These are phyloP conservation scores for Elachura formosa DNA, from an alignment of 2,113 vertebrate species.

Conservation along the genomic window DNA sequence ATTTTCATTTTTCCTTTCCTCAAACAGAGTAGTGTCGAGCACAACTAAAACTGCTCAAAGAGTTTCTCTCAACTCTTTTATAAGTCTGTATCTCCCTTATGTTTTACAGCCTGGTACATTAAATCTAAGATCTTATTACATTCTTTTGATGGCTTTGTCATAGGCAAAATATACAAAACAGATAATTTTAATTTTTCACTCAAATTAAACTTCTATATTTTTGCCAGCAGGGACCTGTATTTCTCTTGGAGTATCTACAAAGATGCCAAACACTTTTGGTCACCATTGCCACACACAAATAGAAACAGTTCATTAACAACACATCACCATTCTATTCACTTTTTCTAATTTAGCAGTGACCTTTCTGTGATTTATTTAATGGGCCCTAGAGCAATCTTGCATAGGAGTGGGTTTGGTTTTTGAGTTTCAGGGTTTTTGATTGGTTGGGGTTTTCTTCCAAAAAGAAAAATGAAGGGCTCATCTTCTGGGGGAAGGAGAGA, in stretches of 20 bases:
- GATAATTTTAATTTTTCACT: neutral
- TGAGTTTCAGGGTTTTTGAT: neutral
- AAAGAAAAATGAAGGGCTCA: neutral
- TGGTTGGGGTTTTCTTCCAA: accelerated
- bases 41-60: neutral
- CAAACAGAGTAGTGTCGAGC: neutral
- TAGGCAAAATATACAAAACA: neutral
- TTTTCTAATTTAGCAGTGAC: neutral
- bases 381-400: neutral
- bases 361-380: neutral
- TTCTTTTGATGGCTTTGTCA: neutral
- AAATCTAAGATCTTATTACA: neutral
- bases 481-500: neutral
- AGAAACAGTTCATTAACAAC: neutral
- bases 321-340: neutral
- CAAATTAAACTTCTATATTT: neutral
- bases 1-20: neutral
- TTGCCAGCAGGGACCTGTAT: neutral
- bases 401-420: accelerated
- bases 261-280: neutral
- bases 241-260: neutral
- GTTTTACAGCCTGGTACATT: neutral
- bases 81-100: neutral
- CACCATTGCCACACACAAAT: neutral
- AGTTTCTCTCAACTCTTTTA: neutral